A percentile compares a stretch with the other conserved stretches of the same genome.
Evolutionary conservation across 2,113 vertebrate genomes (phyloP).

Genomic region (Anseranas semipalmata): DNA sequence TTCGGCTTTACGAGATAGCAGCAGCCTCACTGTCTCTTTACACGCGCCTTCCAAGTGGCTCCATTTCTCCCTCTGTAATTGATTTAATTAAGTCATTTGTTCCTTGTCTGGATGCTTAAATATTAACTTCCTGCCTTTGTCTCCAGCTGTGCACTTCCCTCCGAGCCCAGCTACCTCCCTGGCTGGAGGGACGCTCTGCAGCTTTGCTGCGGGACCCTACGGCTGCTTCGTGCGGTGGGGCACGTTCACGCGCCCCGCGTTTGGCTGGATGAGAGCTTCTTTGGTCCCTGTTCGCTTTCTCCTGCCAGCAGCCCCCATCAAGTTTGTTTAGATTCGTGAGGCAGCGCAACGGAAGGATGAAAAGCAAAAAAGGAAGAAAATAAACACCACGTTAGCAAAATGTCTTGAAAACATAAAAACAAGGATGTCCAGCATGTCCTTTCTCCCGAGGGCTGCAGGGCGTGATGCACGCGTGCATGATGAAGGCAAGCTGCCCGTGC

Average conservation of each 20-base stretch:
- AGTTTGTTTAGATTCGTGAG: not conserved
- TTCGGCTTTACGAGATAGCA: not conserved
- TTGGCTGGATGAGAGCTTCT: constrained; percentile 17
- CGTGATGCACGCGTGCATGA: not conserved
- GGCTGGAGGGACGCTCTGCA: constrained; percentile 1
- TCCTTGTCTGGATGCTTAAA: constrained; percentile 68
- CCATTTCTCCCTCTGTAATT: constrained; percentile 63
- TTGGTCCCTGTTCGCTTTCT: constrained; percentile 28
- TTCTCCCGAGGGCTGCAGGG: not conserved
- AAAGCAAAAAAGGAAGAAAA: not conserved
- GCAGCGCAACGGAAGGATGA: not conserved
- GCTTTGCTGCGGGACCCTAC: not conserved
- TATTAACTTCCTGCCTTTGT: constrained; percentile 72
- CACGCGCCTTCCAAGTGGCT: constrained; percentile 46
- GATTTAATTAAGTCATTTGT: constrained; percentile 73
- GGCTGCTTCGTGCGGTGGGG: constrained; percentile 1
- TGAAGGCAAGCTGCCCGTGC: not conserved
- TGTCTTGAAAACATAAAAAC: not conserved
- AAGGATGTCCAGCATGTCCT: not conserved
- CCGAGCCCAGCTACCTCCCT: not conserved
- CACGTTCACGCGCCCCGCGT: not conserved
- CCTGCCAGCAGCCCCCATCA: not conserved
- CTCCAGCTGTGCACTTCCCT: constrained; percentile 39
- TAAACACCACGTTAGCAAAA: not conserved
- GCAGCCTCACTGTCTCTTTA: constrained; percentile 24